Evolutionary conservation across 2,888 invertebrate species (phyloP).

Genomic region (Drosophila ustulata): DNA sequence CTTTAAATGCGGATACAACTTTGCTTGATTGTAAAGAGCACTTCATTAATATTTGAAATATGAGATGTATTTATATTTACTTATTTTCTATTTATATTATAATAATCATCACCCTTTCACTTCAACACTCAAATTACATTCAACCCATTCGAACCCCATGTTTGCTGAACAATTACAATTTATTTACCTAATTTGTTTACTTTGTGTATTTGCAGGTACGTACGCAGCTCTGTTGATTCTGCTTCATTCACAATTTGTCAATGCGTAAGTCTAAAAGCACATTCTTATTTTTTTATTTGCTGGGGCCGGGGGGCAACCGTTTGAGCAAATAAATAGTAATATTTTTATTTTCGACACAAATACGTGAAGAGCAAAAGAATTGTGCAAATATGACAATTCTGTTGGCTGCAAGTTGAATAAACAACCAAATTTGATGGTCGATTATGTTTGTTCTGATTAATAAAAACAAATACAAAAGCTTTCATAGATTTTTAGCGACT

Average conservation of each 20-base stretch:
- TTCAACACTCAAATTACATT: constrained; percentile 33
- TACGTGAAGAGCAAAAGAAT: constrained; percentile 29
- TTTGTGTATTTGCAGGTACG: constrained; percentile 67
- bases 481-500: neutral
- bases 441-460: constrained; percentile 14
- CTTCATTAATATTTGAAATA: neutral
- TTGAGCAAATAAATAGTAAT: constrained; percentile 48
- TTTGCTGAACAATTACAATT: constrained; percentile 54
- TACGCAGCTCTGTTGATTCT: constrained; percentile 43
- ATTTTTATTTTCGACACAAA: constrained; percentile 35
- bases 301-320: neutral
- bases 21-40: neutral
- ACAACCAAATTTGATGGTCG: constrained; percentile 14
- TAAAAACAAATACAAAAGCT: constrained; percentile 2
- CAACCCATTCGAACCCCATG: constrained; percentile 35
- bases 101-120: constrained; percentile 3
- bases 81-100: neutral
- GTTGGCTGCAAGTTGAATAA: constrained; percentile 15
- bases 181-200: constrained; percentile 53
- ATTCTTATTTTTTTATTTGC: constrained; percentile 5
- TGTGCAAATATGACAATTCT: constrained; percentile 31
- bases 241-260: constrained; percentile 31
- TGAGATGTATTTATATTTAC: neutral
- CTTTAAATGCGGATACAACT: neutral
- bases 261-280: constrained; percentile 55